Evolutionary conservation across 2,888 invertebrate species (phyloP).

Genomic region (Pharmacophagus antenor): DNA sequence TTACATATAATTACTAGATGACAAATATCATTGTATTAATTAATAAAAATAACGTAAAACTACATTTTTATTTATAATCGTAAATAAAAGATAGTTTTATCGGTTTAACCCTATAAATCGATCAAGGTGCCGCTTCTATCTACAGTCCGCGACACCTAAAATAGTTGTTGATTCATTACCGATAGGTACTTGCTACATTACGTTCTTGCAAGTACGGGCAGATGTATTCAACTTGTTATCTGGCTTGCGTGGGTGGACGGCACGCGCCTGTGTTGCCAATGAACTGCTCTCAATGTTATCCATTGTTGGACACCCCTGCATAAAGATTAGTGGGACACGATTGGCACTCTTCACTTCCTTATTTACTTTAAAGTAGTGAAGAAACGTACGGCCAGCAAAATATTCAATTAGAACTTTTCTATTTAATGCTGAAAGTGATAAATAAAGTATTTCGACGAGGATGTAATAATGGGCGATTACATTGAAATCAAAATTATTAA

Average conservation of each 20-base stretch:
- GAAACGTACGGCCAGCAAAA: conserved; percentile 34
- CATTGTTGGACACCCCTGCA: conserved; percentile 70
- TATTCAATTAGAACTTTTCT: too few species aligned
- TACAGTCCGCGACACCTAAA: conserved; percentile 15
- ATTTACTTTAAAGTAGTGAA: conserved; percentile 53
- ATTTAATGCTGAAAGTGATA: too few species aligned
- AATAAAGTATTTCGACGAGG: too few species aligned
- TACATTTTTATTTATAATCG: neutral
- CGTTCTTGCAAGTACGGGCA: conserved; percentile 61
- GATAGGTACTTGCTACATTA: conserved; percentile 49
- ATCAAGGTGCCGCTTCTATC: conserved; percentile 27
- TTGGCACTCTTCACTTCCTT: conserved; percentile 64
- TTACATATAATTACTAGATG: too few species aligned
- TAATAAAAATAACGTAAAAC: too few species aligned
- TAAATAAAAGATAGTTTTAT: neutral
- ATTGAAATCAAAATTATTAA: too few species aligned
- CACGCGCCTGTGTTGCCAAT: conserved; percentile 61
- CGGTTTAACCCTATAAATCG: conserved; percentile 30
- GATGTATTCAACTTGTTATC: conserved; percentile 78
- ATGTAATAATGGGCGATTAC: too few species aligned
- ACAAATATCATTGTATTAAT: too few species aligned
- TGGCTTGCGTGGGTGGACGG: conserved; percentile 69
- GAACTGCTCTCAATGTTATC: conserved; percentile 67
- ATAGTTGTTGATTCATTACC: conserved; percentile 31
- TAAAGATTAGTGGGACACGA: conserved; percentile 53